Evolutionary conservation across 2,888 invertebrate genomes (phyloP).

Genomic region (Ophonus ardosiacus): DNA sequence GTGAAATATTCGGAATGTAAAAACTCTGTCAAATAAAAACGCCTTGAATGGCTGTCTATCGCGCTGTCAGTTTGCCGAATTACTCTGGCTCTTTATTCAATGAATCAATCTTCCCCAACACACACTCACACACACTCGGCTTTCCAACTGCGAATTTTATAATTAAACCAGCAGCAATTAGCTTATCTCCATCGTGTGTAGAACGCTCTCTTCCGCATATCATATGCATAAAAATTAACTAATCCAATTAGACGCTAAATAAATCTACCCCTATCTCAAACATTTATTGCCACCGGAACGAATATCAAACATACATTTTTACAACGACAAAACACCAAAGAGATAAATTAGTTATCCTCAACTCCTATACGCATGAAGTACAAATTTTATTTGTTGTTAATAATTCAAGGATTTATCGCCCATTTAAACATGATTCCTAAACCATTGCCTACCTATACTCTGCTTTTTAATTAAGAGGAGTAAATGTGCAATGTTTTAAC

Average conservation of each 20-base stretch:
- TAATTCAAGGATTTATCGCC: too few species aligned
- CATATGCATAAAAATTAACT: constrained; percentile 63
- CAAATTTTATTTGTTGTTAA: too few species aligned
- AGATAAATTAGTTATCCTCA: not conserved
- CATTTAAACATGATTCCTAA: too few species aligned
- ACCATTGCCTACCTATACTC: too few species aligned
- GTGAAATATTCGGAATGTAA: constrained; percentile 16
- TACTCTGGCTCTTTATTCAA: constrained; percentile 60
- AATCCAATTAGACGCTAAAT: constrained; percentile 54
- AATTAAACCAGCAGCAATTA: constrained; percentile 60
- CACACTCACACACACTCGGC: not conserved
- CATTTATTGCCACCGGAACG: constrained; percentile 29
- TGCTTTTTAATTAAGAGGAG: too few species aligned
- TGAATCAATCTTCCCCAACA: constrained; percentile 59
- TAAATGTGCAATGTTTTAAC: too few species aligned
- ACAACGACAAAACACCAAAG: not conserved
- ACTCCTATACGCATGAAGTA: too few species aligned
- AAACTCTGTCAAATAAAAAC: constrained; percentile 56
- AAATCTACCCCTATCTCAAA: constrained; percentile 55
- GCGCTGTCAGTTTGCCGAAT: constrained; percentile 63
- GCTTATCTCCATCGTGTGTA: constrained; percentile 51
- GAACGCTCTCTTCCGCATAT: constrained; percentile 37
- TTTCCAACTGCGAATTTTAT: constrained; percentile 48
- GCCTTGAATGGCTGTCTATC: constrained; percentile 62
- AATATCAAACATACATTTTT: constrained; percentile 2